Base-by-base conservation (phyloP, 2,888 invertebrate genomes). In the Acrocyrtus sp. region DNA sequence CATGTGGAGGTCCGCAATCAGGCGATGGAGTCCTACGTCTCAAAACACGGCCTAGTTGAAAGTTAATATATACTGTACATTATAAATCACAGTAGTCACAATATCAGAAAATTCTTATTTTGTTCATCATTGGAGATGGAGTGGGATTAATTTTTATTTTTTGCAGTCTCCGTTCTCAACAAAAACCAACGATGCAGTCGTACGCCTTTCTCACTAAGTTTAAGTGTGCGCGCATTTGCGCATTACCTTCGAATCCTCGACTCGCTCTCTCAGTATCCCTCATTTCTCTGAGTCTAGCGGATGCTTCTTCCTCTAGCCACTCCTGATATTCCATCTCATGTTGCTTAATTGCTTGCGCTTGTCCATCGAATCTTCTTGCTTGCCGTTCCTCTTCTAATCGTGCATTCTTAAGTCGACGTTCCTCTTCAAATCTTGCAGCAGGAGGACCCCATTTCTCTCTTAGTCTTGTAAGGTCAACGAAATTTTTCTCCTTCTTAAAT, bases 241-340 rank as follows among this genome's bases (percentile, higher is more conserved):
- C 12, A n/a, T 41, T 60, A 67, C 67, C 67, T 67, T 67, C 67
- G 12, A 17, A 29, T 43, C 67, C 67, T 45, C 67, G 41, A 34
- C 45, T 67, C 1, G 60, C 29, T 34, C 60, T 39, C 34, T 50
- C 53, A n/a, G 34, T 1, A 0, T 29, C 29, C 24, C 17, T 27
- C 22, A 63, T 15, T 2, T 39, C 27, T 27, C 67, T 39, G 26
- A 24, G 29, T 3, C 58, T 26, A 17, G 68, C 60, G 3, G 10
- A 8, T 1, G 68, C 58, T 58, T 74, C 74, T 39, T 74, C 68
- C 17, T 57, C 62, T 5, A 74, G 41, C 73, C 73, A 73, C 17
- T 21, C 3, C 12, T 54, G 39, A 29, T 73, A 61, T 17, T 73
- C 62, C 2, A 17, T 21, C 21, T 73, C 66, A 41, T 69, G 68